These are phyloP conservation scores for Cheilosia vernalis DNA, from an alignment of 2,888 invertebrate genomes.

Conservation along the genomic window DNA sequence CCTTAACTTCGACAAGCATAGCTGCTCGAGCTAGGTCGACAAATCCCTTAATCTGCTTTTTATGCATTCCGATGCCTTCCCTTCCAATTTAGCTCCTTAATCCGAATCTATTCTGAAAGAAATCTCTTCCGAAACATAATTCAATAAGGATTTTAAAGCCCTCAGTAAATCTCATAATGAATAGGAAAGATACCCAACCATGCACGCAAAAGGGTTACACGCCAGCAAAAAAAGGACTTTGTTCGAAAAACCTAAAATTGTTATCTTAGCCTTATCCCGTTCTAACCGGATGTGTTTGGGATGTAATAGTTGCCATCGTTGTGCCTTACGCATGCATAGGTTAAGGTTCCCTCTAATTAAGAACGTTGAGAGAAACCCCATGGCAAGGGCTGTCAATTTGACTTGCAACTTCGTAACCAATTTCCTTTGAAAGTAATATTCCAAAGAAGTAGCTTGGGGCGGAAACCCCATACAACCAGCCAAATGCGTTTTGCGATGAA, in stretches of 20 bases:
- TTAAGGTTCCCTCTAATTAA: neutral
- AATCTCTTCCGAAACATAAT: slow-evolving; percentile 1
- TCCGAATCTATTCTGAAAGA: neutral
- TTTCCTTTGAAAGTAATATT: too few relatives aligned
- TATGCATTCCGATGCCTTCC: slow-evolving; percentile 21
- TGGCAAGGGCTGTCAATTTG: too few relatives aligned
- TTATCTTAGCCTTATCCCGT: neutral
- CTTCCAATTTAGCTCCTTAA: slow-evolving; percentile 6
- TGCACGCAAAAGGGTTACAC: slow-evolving; percentile 17
- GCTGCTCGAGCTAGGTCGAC: slow-evolving; percentile 5
- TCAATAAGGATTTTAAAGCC: slow-evolving; percentile 23
- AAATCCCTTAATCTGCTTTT: slow-evolving; percentile 27
- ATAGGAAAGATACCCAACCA: slow-evolving; percentile 11
- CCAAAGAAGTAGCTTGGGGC: too few relatives aligned
- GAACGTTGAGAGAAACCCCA: too few relatives aligned
- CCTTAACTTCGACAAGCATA: neutral
- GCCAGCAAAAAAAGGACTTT: neutral
- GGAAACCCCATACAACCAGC: too few relatives aligned
- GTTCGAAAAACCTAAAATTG: neutral
- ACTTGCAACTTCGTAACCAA: too few relatives aligned
- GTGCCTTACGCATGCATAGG: neutral
- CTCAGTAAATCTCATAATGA: slow-evolving; percentile 33
- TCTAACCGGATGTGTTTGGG: slow-evolving; percentile 18
- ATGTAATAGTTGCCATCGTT: neutral
- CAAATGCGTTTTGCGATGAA: too few relatives aligned